These are phyloP conservation scores for Drosophila gunungcola DNA, from an alignment of 1,140 invertebrate genomes.

Conservation along the genomic window DNA sequence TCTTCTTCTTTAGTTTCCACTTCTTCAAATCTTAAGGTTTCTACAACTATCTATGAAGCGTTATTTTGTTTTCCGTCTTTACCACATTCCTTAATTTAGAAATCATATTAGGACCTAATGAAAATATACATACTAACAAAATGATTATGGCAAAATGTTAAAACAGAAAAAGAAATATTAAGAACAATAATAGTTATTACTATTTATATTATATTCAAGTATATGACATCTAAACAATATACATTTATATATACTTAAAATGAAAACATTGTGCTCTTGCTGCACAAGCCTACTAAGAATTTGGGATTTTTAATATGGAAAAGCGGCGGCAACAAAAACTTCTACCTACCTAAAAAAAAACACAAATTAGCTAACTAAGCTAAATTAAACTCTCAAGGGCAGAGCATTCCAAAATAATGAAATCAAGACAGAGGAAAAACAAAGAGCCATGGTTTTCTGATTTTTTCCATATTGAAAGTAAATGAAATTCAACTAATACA, in stretches of 20 bases:
- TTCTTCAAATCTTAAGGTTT: constrained; percentile 63
- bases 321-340: constrained; percentile 32
- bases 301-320: constrained; percentile 58
- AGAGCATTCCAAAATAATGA: constrained; percentile 22
- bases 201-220: constrained; percentile 84
- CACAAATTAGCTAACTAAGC: constrained; percentile 28
- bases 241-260: constrained; percentile 55
- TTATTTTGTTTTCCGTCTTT: constrained; percentile 29
- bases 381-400: constrained; percentile 12
- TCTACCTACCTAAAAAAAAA: constrained; percentile 27
- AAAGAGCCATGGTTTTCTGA: constrained; percentile 61
- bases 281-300: constrained; percentile 66
- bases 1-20: constrained; percentile 20
- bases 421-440: constrained; percentile 17
- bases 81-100: constrained; percentile 50
- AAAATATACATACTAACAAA: constrained; percentile 76
- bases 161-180: constrained; percentile 80
- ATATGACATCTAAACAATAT: constrained; percentile 77
- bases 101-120: constrained; percentile 73
- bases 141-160: constrained; percentile 65
- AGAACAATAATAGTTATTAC: constrained; percentile 85
- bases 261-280: constrained; percentile 53
- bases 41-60: constrained; percentile 46
- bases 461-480: constrained; percentile 74
- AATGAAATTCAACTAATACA: constrained; percentile 69